Conservation (phyloP, 2,797 vertebrate genomes). For the Mormyrus hasselquistii region DNA sequence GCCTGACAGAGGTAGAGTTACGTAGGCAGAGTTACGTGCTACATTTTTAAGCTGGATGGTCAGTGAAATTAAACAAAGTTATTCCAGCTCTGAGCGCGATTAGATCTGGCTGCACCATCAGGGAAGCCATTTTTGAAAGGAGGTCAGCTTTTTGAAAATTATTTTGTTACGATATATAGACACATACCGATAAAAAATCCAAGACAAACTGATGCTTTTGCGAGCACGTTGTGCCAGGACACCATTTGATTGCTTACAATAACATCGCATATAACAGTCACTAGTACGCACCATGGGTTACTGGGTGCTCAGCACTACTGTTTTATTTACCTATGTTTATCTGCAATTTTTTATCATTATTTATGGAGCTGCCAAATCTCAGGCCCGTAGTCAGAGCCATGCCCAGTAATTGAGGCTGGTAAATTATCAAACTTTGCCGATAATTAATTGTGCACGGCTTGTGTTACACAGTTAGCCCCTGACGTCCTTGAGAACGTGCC, state of each 20-base stretch:
- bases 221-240: not conserved
- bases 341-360: not conserved
- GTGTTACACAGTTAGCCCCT: not conserved
- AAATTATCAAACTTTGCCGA: not conserved
- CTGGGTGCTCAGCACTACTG: not conserved
- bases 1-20: not conserved
- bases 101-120: not conserved
- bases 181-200: not conserved
- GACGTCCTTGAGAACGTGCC: not conserved
- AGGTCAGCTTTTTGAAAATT: not conserved
- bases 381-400: not conserved
- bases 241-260: not conserved
- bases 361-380: not conserved
- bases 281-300: not conserved
- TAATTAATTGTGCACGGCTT: not conserved
- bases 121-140: not conserved
- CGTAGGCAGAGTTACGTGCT: not conserved
- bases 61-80: not conserved
- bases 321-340: slow-evolving; percentile 7
- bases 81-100: not conserved
- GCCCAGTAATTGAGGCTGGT: slow-evolving; percentile 6
- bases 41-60: not conserved
- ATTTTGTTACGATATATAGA: not conserved
- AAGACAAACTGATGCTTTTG: not conserved
- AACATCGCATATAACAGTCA: not conserved